A percentile compares a stretch with the other conserved stretches of the same genome.
Conservation (phyloP, 2,113 vertebrate genomes). For the Corydoras sp. region DNA sequence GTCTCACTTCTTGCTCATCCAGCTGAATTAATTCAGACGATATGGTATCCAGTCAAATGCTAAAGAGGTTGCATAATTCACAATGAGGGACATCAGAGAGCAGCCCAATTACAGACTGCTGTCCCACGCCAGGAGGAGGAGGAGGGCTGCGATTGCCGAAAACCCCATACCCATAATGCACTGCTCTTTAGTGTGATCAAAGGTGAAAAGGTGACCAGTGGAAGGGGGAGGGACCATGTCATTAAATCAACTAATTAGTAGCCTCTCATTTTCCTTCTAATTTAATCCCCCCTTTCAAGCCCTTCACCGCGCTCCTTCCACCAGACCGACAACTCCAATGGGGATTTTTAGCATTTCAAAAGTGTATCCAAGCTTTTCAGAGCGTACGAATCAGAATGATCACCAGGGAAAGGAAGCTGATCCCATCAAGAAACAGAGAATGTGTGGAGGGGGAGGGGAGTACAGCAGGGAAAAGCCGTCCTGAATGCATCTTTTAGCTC, state of each 20-base stretch:
- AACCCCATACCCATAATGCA: conserved; percentile 43
- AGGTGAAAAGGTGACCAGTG: conserved; percentile 37
- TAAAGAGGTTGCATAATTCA: too few relatives aligned
- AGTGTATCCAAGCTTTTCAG: conserved; percentile 61
- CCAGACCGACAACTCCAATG: too few relatives aligned
- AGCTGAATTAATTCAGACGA: too few relatives aligned
- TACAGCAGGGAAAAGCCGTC: conserved; percentile 41
- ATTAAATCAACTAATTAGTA: conserved; percentile 72
- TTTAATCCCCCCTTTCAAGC: conserved; percentile 53
- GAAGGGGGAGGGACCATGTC: conserved; percentile 44
- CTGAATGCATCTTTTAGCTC: conserved; percentile 66
- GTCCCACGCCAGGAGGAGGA: conserved; percentile 23
- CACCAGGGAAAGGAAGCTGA: conserved; percentile 53
- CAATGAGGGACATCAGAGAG: not conserved
- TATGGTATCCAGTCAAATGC: too few relatives aligned
- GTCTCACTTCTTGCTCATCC: too few relatives aligned
- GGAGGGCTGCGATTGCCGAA: conserved; percentile 22
- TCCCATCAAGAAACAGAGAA: conserved; percentile 36
- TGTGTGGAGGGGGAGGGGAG: conserved; percentile 21
- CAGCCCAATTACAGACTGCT: conserved; percentile 35
- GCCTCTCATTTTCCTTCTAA: conserved; percentile 62
- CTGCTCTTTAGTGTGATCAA: conserved; percentile 27
- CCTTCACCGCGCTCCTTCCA: conserved; percentile 45
- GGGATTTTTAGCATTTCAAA: conserved; percentile 71
- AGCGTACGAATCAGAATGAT: conserved; percentile 59